Base-by-base conservation (phyloP, 2,888 invertebrate species). In the Drosophila multiciliata region DNA sequence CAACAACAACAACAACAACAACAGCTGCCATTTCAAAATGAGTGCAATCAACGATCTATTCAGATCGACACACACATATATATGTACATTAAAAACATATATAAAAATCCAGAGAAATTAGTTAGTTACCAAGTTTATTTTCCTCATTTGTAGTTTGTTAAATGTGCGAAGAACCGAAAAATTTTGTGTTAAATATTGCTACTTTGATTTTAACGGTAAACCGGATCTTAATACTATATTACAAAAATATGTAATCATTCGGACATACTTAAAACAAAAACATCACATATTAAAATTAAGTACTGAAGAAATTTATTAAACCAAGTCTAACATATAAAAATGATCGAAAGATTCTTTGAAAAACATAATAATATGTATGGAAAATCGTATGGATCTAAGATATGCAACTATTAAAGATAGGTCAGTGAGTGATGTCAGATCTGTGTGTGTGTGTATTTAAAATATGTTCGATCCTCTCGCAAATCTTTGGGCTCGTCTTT, bases 21-120 rank as follows among this genome's bases (percentile, higher is more conserved):
- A 48, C 65, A 69, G 79, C 77, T 67, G 74, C 66, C n/a, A 35
- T 57, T 35, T 7, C n/a, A 33, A 49, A 53, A 26, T 36, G 45
- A 20, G 36, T 58, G 53, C 42, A 68, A 69, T 69, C 53, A 68
- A 3, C 59, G 29, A 32, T 52, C 38, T 29, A 67, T 33, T 59
- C 23, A 36, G 45, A 66, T 49, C 66, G 23, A 15, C 7, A 54
- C 38, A 48, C 9, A 65, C 36, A 49, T 32, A 35, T 35, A 3
- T 11, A 23, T 26, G 0, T 2, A 33, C 7, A 61, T 40, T 52
- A 20, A 40, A 17, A 15, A 12, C n/a, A n/a, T 3, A 38, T 52
- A 42, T 52, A 26, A 15, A 53, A 26, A 32, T 15, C 7, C 11
- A 6, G 0, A n/a, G 52, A 48, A 69, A 68, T 68, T 54, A 20